Evolutionary conservation across 2,797 vertebrate species (phyloP), one percentile per base, ranked within the genome.

Genomic region (Lepilemur septentrionalis): DNA sequence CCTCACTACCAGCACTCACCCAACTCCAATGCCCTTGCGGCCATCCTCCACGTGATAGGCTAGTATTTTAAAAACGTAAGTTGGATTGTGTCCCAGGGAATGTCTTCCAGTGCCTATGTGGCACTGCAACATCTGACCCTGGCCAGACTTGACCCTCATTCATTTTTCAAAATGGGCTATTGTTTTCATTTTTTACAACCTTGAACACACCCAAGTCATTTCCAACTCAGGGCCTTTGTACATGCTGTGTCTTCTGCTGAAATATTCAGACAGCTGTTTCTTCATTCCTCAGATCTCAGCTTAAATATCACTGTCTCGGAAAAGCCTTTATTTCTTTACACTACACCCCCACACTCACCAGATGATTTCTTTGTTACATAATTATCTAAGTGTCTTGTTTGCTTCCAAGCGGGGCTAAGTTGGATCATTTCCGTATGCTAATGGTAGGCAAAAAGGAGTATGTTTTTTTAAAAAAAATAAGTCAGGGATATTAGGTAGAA

Each of bases 1-100:
- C n/a, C 20, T 35, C 6, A 5, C 12, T 32, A 9, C 20, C 12
- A 35, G 13, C 8, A 15, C 9, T 38, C 46, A 9, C 32, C 17
- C 4, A 46, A 41, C 0, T 4, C 25, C 35, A 38, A 10, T 13
- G 2, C 32, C 43, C 15, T 59, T 10, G 63, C 0, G 10, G 10
- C 50, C 43, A 15, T 48, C 43, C 4, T 78, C 41, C 55, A 61
- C 12, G 4, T 32, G n/a, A 57, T 13, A 57, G 7, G 11, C n/a
- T 85, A 67, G 22, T 50, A 61, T 65, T 79, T 84, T 93, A 38
- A 79, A 43, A 91, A 48, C 2, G 2, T 46, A 50, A 30, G 14
- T 63, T 70, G 38, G 18, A 48, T 59, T 78, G 2, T 50, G 32
- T 65, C 43, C 78, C 80, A 23, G 4, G 23, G 20, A 52, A 63